Percentiles rank a stretch among this genome's conserved stretches.
These are phyloP conservation scores for Cerceris rybyensis DNA, from an alignment of 2,888 invertebrate genomes.

Conservation along the genomic window DNA sequence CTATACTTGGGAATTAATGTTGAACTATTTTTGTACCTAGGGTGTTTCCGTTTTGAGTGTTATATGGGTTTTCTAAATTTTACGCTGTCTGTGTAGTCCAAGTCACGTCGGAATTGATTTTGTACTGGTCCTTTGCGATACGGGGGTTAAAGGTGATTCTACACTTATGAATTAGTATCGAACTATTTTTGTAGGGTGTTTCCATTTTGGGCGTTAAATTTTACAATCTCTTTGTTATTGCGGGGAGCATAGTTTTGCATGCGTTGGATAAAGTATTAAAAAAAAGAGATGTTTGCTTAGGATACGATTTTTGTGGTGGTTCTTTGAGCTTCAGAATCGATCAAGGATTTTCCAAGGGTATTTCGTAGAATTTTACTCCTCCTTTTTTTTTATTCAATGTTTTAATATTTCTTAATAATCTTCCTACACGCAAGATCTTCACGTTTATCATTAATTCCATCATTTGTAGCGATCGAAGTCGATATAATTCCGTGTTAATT, in stretches of 20 bases:
- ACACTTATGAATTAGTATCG: not conserved
- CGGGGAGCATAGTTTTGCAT: not conserved
- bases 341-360: slow-evolving; percentile 59
- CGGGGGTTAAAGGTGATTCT: slow-evolving; percentile 26
- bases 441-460: too few relatives aligned
- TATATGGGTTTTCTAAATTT: slow-evolving; percentile 46
- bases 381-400: not conserved
- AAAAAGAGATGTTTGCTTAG: slow-evolving; percentile 50
- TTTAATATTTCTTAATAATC: too few relatives aligned
- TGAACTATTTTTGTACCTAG: too few relatives aligned
- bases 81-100: slow-evolving; percentile 4
- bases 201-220: too few relatives aligned
- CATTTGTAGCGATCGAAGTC: not conserved
- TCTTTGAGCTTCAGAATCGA: slow-evolving; percentile 49
- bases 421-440: too few relatives aligned
- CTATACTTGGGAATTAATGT: slow-evolving; percentile 1
- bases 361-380: slow-evolving; percentile 34
- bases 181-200: too few relatives aligned
- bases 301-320: slow-evolving; percentile 56
- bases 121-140: not conserved
- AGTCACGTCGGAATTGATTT: slow-evolving; percentile 15
- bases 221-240: too few relatives aligned
- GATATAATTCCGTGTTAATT: slow-evolving; percentile 3
- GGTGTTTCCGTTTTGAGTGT: too few relatives aligned
- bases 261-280: not conserved